Base-by-base conservation (phyloP, 2,113 vertebrate genomes). In the Eublepharis macularius region DNA sequence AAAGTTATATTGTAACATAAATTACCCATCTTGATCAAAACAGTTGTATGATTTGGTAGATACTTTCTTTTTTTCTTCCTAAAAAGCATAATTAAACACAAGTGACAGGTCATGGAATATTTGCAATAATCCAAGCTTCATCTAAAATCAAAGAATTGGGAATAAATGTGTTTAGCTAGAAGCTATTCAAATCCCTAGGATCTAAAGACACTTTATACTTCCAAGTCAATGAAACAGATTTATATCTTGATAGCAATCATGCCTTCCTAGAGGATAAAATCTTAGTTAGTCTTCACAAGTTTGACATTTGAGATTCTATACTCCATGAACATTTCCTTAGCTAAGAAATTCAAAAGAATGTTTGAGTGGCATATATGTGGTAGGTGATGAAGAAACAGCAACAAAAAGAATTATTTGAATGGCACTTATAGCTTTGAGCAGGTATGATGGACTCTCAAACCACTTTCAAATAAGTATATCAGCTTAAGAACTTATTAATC, bases 401-500 rank as follows among this genome's bases (percentile, higher is more conserved):
- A 21, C 34, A 86, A 43, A 60, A 75, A 89, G 77, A 85, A 76
- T 19, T 14, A 2, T 68, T 72, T 45, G 83, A 12, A 86, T 75
- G 39, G 24, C 11, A 21, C 75, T 73, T 81, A 41, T 3, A 91
- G 70, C 9, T 80, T 83, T 86, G 19, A n/a, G 43, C 19, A 66
- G 3, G 21, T 6, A 84, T 7, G 0, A 0, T 34, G 2, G 0
- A 1, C 0, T 87, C 85, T 85, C 73, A 66, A 41, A 86, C 11
- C 76, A 60, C 6, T 92, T 90, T 19, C 73, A 83, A 87, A 1
- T 19, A 41, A 43, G 34, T 73, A 63, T 6, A 79, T 90, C 78
- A 1, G 57, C 54, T 49, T 68, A 84, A 80, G 81, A 63, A 86
- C 47, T 78, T 85, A 83, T 89, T 88, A 90, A 92, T 82, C 26